Evolutionary conservation across 2,113 vertebrate genomes (phyloP), one percentile per base, ranked within the genome.

Genomic region (Oreamnos americanus): DNA sequence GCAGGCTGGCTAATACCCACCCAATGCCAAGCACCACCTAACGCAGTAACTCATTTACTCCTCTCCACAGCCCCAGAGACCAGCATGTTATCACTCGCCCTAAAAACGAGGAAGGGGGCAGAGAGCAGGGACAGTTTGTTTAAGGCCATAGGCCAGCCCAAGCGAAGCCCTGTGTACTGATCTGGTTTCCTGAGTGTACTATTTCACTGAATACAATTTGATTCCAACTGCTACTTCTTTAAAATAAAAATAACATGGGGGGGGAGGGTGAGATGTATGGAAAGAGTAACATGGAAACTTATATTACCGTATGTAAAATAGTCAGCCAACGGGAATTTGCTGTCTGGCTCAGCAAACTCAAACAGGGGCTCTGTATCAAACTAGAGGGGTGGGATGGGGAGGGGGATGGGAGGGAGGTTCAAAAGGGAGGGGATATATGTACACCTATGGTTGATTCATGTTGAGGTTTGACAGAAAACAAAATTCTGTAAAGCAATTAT

Each of bases 141-240:
- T 36, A 87, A 95, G 49, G 55, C 25, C 87, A 36, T 0, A 1
- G 16, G 49, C 6, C 19, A 13, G 21, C 53, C 30, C 11, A 1
- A 3, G 11, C 12, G 55, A 36, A 21, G 28, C 33, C 39, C 0
- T 1, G 2, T 33, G 12, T 25, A 3, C 78, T 6, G 39, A 21
- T 7, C 15, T n/a, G 53, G 28, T 43, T 8, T 82, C 36, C 43
- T 6, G 43, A n/a, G 39, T 2, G 4, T 2, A 1, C 17, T 19
- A 17, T 17, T 76, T 85, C 64, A 58, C 14, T 6, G 57, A 23
- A 26, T 67, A 39, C 33, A 3, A 16, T 19, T 14, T 12, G 67
- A 19, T 16, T 79, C 78, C 30, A 62, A 76, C 16, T 3, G 25
- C 64, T n/a, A 17, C 45, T 57, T 64, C 36, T 85, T 84, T 64